These are phyloP conservation scores for Leptothorax acervorum DNA, from an alignment of 2,888 invertebrate species.

Conservation along the genomic window DNA sequence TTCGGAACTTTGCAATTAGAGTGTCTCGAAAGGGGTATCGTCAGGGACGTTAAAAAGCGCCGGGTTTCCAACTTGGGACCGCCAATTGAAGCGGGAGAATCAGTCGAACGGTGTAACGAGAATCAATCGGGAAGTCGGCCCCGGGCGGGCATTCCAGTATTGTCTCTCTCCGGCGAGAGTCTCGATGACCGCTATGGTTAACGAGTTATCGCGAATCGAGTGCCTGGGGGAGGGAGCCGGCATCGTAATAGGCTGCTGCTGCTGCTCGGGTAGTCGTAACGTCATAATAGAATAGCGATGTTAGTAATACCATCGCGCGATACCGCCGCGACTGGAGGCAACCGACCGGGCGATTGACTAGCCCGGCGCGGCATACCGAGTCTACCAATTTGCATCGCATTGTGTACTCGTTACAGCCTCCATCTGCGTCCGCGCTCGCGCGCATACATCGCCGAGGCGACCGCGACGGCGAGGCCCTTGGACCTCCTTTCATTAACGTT, in stretches of 20 bases:
- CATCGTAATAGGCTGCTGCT: constrained; percentile 63
- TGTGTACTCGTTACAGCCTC: constrained; percentile 84
- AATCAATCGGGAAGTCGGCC: constrained; percentile 52
- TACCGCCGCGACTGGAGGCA: constrained; percentile 68
- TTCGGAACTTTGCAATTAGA: background rate
- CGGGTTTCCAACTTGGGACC: constrained; percentile 2
- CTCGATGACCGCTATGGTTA: constrained; percentile 79
- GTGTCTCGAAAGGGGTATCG: background rate
- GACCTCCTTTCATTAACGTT: background rate
- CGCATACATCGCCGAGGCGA: constrained; percentile 22
- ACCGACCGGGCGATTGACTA: constrained; percentile 77
- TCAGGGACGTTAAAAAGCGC: background rate
- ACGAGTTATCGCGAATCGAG: constrained; percentile 84
- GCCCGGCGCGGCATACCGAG: constrained; percentile 73
- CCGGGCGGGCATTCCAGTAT: constrained; percentile 33
- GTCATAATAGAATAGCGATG: constrained; percentile 85
- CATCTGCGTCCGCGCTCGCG: constrained; percentile 77
- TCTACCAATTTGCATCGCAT: constrained; percentile 85
- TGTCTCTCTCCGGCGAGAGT: constrained; percentile 58
- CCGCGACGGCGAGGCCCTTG: constrained; percentile 6
- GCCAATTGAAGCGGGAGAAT: constrained; percentile 24
- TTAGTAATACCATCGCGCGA: constrained; percentile 84
- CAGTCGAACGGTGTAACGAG: constrained; percentile 22
- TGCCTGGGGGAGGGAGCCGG: constrained; percentile 73
- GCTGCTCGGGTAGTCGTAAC: constrained; percentile 81